A percentile compares a stretch with the other conserved stretches of the same genome.
These are phyloP conservation scores for Mastacembelus armatus DNA, from an alignment of 2,797 vertebrate species.

Conservation along the genomic window DNA sequence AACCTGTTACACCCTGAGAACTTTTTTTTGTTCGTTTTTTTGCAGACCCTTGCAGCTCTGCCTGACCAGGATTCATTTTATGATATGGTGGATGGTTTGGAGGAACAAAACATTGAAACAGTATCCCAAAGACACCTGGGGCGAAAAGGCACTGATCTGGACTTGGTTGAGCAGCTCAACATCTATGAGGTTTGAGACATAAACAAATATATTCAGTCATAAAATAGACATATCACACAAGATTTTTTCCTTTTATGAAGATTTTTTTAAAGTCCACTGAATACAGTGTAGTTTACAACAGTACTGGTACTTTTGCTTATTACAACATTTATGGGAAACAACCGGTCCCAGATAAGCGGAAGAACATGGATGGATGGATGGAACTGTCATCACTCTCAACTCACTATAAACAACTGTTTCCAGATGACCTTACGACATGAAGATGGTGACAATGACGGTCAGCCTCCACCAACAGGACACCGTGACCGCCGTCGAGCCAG, in stretches of 20 bases:
- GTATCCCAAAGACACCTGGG: slow-evolving; percentile 91
- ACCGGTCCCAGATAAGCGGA: too few species aligned
- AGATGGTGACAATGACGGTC: slow-evolving; percentile 87
- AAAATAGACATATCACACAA: not conserved
- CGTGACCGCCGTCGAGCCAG: slow-evolving; percentile 88
- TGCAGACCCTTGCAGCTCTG: slow-evolving; percentile 89
- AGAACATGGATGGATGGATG: too few species aligned
- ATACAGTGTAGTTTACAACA: not conserved
- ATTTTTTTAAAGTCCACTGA: too few species aligned
- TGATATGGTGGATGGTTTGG: slow-evolving; percentile 93
- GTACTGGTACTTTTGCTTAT: too few species aligned
- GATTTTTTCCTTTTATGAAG: too few species aligned
- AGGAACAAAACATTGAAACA: slow-evolving; percentile 92
- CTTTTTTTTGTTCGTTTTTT: not conserved
- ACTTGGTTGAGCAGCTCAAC: slow-evolving; percentile 94
- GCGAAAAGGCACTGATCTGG: slow-evolving; percentile 92
- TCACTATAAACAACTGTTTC: not conserved
- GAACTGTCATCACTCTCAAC: not conserved
- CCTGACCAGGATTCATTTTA: slow-evolving; percentile 98
- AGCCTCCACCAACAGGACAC: slow-evolving; percentile 82
- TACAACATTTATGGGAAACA: too few species aligned
- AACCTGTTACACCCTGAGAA: not conserved
- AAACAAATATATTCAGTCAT: not conserved
- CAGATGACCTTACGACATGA: slow-evolving; percentile 89
- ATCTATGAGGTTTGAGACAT: slow-evolving; percentile 91